These are phyloP conservation scores for Ceratosolen fusciceps DNA, from an alignment of 1,140 invertebrate species.

Conservation along the genomic window DNA sequence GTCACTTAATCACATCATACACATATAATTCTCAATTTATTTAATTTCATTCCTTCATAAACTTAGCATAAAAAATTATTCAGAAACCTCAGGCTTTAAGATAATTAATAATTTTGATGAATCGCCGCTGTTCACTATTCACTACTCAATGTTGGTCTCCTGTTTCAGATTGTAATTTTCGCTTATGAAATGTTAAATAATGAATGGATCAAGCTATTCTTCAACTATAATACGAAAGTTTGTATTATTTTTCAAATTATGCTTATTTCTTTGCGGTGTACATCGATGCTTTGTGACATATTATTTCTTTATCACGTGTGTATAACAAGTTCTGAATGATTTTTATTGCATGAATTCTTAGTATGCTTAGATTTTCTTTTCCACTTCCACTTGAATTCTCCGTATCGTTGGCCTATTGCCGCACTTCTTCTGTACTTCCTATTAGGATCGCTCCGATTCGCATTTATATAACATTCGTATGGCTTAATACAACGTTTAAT, in stretches of 20 bases:
- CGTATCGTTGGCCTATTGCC: slow-evolving; percentile 8
- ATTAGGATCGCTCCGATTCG: slow-evolving; percentile 25
- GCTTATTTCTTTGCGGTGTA: neutral
- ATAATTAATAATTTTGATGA: no score
- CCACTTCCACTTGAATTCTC: neutral
- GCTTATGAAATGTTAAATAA: no score
- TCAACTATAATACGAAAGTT: neutral
- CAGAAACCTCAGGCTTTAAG: no score
- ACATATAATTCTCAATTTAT: slow-evolving; percentile 10
- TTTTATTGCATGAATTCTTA: slow-evolving; percentile 20
- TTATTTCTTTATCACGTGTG: neutral
- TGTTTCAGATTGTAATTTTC: no score
- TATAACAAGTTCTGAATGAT: slow-evolving; percentile 32
- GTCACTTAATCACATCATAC: neutral
- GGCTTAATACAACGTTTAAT: slow-evolving; percentile 36
- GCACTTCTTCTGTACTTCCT: slow-evolving; percentile 14
- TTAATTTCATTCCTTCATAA: neutral
- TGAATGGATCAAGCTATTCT: no score
- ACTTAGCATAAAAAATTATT: slow-evolving; percentile 20
- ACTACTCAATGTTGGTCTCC: no score
- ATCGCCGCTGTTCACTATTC: no score
- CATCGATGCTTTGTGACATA: neutral
- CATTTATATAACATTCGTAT: slow-evolving; percentile 31
- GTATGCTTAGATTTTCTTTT: slow-evolving; percentile 1
- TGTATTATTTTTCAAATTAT: neutral